phyloP scores from a whole-genome alignment of 2,797 vertebrate species.

The Chaenodraco wilsoni region DNA sequence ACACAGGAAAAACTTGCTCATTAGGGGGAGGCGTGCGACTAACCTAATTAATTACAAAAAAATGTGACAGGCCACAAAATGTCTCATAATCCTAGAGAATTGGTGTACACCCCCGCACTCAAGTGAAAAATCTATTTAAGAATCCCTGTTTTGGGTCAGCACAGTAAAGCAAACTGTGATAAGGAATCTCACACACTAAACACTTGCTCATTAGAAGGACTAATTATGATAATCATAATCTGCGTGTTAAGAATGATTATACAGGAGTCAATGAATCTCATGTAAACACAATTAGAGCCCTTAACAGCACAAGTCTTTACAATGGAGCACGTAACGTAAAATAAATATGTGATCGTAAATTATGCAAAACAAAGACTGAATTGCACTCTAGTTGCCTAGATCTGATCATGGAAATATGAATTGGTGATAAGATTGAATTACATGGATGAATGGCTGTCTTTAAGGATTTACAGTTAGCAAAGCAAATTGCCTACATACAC shows the following conservation, averaged over 20 bases:
- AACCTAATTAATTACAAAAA: too few species aligned
- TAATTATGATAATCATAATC: too few species aligned
- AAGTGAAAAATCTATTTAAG: too few species aligned
- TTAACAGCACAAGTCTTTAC: background rate
- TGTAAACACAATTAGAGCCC: background rate
- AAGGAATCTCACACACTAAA: too few species aligned
- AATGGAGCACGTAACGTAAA: background rate
- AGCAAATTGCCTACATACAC: background rate
- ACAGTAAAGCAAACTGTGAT: too few species aligned
- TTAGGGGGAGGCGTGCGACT: conserved; percentile 30
- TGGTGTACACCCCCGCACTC: too few species aligned
- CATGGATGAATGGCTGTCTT: conserved; percentile 31
- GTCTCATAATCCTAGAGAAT: too few species aligned
- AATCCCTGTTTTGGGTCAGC: too few species aligned
- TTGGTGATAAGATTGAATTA: conserved; percentile 43
- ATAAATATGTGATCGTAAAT: conserved; percentile 20
- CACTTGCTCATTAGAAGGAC: too few species aligned
- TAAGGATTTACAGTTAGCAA: conserved; percentile 1
- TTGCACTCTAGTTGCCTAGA: conserved; percentile 4
- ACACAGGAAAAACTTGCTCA: conserved; percentile 53
- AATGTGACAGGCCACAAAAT: too few species aligned
- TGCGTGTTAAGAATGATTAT: conserved; percentile 12
- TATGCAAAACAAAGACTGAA: conserved; percentile 16
- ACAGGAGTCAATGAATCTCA: conserved; percentile 2
- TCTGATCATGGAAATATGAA: conserved; percentile 33